Base-by-base conservation (phyloP, 2,888 invertebrate species). In the Baronia brevicornis region DNA sequence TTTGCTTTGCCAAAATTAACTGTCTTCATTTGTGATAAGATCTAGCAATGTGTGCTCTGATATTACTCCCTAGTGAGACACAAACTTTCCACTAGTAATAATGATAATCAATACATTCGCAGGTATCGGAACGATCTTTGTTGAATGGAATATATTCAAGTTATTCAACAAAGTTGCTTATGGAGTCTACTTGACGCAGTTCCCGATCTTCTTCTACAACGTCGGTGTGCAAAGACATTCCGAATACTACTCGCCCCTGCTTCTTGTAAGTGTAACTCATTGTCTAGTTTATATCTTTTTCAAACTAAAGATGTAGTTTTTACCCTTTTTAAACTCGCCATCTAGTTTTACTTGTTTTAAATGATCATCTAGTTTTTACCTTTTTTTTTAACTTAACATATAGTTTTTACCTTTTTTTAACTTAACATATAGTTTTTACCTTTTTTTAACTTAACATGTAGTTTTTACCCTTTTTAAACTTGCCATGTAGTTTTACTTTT, bases 191-290 rank as follows among this genome's bases (percentile, higher is more conserved):
- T 66, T 89, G 11, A 85, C 86, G 3, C 89, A 89, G 61, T 89
- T 89, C 60, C 88, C 88, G 0, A 80, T 89, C 37, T 88, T 86
- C 63, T 89, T 89, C 66, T 89, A 87, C 63, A 87, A 87, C 43
- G 86, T 89, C n/a, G 89, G 88, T 0, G 60, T 80, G 2, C 84
- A 84, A 44, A 77, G 85, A 42, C 70, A 79, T 38, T 54, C 85
- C 0, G 80, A 74, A 13, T 78, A 74, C 50, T 88, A 86, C 55
- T 69, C 77, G 4, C 73, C 82, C 3, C 56, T 75, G 9, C 54
- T 75, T 30, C 70, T 87, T 53, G 88, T 88, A 67, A 80, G 80
- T 68, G 22, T 12, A 22, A n/a, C 5, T 36, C 19, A 17, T 5
- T 12, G 11, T 30, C 23, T 3, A 19, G 11, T 21, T 19, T 15